A percentile compares a stretch with the other conserved stretches of the same genome.
These are phyloP conservation scores for Psilanteris sp. DNA, from an alignment of 1,140 invertebrate species.

Conservation along the genomic window DNA sequence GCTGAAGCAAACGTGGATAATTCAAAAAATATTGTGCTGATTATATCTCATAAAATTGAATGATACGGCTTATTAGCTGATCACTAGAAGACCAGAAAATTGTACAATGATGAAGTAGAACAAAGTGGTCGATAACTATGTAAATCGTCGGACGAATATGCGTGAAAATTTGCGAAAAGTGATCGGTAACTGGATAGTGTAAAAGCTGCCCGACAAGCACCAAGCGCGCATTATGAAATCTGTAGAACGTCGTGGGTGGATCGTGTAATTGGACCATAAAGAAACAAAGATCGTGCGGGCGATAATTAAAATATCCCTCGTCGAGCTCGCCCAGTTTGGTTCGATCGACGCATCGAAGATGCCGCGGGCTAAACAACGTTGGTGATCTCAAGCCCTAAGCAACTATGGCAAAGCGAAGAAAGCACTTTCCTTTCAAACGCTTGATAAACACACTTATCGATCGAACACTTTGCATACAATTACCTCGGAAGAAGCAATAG, in stretches of 20 bases:
- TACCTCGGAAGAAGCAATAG: neutral
- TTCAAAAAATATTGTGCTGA: too few species aligned
- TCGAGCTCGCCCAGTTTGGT: conserved; percentile 56
- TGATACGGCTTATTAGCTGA: conserved; percentile 7
- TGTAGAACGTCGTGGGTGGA: conserved; percentile 52
- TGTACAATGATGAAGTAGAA: neutral
- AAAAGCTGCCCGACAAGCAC: conserved; percentile 41
- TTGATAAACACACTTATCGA: conserved; percentile 50
- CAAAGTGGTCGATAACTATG: conserved; percentile 20
- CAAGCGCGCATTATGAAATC: conserved; percentile 25
- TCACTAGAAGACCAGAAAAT: neutral
- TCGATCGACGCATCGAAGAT: conserved; percentile 71
- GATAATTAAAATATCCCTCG: conserved; percentile 74
- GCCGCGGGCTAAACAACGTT: conserved; percentile 72
- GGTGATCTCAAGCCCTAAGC: conserved; percentile 69
- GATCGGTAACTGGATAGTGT: conserved; percentile 46
- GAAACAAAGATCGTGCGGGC: conserved; percentile 67
- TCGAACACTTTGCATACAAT: conserved; percentile 39
- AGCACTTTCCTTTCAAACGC: conserved; percentile 32
- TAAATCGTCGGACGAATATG: conserved; percentile 3
- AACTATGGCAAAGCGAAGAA: conserved; percentile 8
- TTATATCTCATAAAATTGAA: neutral
- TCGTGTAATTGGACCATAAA: conserved; percentile 67
- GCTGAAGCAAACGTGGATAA: too few species aligned
- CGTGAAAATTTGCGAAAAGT: conserved; percentile 55